Evolutionary conservation across 2,797 vertebrate genomes (phyloP).

Genomic region (Lacerta viridis): DNA sequence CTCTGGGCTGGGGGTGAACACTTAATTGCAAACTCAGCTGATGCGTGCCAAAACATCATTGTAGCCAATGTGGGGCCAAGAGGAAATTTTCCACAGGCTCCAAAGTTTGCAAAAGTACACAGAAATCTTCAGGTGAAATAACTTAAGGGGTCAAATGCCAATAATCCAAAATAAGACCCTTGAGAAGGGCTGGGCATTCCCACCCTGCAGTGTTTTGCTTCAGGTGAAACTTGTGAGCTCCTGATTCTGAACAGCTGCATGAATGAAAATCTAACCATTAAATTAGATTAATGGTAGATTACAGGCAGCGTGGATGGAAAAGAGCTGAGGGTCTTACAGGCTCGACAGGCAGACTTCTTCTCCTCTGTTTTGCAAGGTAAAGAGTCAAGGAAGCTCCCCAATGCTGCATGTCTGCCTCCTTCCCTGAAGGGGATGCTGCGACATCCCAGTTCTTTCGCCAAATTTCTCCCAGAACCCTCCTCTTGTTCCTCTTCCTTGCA

Average conservation of each 20-base stretch:
- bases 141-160: not conserved
- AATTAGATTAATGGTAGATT: too few relatives aligned
- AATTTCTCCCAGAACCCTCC: not conserved
- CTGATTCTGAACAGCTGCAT: not conserved
- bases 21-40: not conserved
- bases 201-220: not conserved
- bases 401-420: not conserved
- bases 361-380: not conserved
- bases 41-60: not conserved
- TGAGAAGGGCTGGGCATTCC: not conserved
- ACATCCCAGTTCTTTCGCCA: not conserved
- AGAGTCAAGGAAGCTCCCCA: not conserved
- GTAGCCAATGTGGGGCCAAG: not conserved
- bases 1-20: not conserved
- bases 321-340: not conserved
- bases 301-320: not conserved
- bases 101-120: not conserved
- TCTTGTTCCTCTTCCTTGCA: conserved; percentile 15
- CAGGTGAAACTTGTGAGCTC: not conserved
- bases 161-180: not conserved
- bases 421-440: not conserved
- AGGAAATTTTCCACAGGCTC: not conserved
- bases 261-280: not conserved
- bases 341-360: not conserved
- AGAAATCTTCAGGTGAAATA: too few relatives aligned